Evolutionary conservation across 1,140 invertebrate species (phyloP).

Genomic region (Polypedilum vanderplanki): DNA sequence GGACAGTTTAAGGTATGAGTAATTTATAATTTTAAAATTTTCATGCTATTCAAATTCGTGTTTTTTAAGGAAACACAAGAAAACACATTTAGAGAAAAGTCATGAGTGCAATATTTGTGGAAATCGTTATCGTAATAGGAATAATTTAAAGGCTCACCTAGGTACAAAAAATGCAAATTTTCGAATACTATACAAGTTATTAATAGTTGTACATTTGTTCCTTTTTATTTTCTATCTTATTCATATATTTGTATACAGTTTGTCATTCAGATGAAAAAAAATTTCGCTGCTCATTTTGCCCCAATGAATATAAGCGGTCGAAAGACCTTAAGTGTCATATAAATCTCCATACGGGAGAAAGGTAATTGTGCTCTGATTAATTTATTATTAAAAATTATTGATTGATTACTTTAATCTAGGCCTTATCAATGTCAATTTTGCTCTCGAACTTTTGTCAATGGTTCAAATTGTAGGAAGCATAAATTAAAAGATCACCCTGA

Average conservation of each 20-base stretch:
- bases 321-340: background rate
- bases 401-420: constrained; percentile 19
- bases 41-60: background rate
- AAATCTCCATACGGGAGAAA: background rate
- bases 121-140: constrained; percentile 25
- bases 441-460: constrained; percentile 34
- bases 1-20: background rate
- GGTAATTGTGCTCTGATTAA: background rate
- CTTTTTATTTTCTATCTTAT: no score
- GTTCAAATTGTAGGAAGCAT: constrained; percentile 35
- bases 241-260: background rate
- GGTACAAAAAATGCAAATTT: background rate
- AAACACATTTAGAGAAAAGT: background rate
- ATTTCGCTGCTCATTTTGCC: background rate
- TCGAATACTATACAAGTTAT: background rate
- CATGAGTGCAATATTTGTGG: background rate
- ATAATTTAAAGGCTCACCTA: constrained; percentile 5
- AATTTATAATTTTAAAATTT: background rate
- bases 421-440: constrained; percentile 35
- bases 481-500: constrained; percentile 36
- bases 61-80: background rate
- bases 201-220: no score
- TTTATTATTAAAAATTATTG: background rate
- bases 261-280: constrained; percentile 15
- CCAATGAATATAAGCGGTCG: background rate